Evolutionary conservation across 2,113 vertebrate species (phyloP), one percentile per base, ranked within the genome.

Genomic region (Stomatorhinus ivindoensis): DNA sequence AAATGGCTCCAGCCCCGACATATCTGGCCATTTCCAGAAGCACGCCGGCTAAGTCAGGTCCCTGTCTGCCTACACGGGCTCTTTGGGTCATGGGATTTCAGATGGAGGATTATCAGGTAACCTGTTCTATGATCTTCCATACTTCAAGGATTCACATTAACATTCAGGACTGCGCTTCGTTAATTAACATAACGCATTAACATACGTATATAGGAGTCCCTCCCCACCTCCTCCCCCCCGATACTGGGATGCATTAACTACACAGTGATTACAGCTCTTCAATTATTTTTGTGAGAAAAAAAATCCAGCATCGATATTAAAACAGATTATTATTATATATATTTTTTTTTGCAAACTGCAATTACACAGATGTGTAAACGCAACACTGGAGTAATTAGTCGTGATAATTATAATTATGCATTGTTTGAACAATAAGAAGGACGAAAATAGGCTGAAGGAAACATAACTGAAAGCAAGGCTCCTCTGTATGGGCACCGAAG

Each of bases 381-480:
- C 24, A 89, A 90, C 90, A 84, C 89, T 92, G 91, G 86, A 85
- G 92, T 92, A 93, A 95, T 95, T 93, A 93, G 94, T 94, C 93
- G 91, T 93, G 93, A 95, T 94, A 93, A 91, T 91, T 90, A 94
- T 94, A 95, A 95, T 96, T 95, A 92, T 90, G 85, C 90, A 94
- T 93, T 93, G 93, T 94, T 94, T 94, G 92, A 91, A 51, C 86
- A 89, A 90, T 93, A 94, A 95, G 90, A 88, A 93, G 85, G 89
- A 86, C 73, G 42, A 80, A 84, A 85, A 86, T 89, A 86, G 35
- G 91, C 92, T 44, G 92, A 44, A 88, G 89, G 88, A 93, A 89
- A 90, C 90, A 90, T 86, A 80, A 89, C 27, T 7, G 31, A 65
- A 89, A 88, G 89, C 88, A 90, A 84, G 35, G 73, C 17, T 17